A percentile compares a stretch with the other conserved stretches of the same genome.
These are phyloP conservation scores for Mythimna loreyi DNA, from an alignment of 2,888 invertebrate genomes.

Conservation along the genomic window DNA sequence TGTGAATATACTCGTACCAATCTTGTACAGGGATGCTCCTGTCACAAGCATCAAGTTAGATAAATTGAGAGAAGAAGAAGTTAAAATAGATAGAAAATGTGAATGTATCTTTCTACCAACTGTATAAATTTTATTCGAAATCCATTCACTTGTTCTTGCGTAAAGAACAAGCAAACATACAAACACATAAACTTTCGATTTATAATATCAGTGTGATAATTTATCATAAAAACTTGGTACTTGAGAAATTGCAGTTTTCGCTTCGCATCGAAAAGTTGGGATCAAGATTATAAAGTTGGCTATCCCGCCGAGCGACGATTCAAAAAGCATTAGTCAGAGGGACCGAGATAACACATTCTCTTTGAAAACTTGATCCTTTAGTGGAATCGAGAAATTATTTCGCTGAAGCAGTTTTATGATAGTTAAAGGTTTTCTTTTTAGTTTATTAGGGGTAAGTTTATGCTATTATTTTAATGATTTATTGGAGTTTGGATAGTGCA, in stretches of 20 bases:
- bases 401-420: slow-evolving; percentile 55
- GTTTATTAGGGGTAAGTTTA: slow-evolving; percentile 22
- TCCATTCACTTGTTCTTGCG: too few relatives aligned
- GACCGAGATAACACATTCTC: slow-evolving; percentile 79
- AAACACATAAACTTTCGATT: too few relatives aligned
- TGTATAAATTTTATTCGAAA: too few relatives aligned
- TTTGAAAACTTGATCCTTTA: slow-evolving; percentile 73
- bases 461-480: slow-evolving; percentile 20
- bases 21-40: too few relatives aligned
- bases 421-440: slow-evolving; percentile 48
- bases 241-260: slow-evolving; percentile 76
- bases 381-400: slow-evolving; percentile 69
- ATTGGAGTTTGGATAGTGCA: background rate
- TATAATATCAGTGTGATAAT: slow-evolving; percentile 36
- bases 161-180: too few relatives aligned
- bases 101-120: too few relatives aligned
- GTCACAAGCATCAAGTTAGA: too few relatives aligned
- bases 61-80: too few relatives aligned
- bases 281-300: slow-evolving; percentile 82
- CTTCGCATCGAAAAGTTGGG: slow-evolving; percentile 75
- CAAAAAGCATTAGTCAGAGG: slow-evolving; percentile 76
- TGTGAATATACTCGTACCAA: too few relatives aligned
- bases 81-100: too few relatives aligned
- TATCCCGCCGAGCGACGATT: slow-evolving; percentile 73
- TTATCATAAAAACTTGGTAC: slow-evolving; percentile 61